These are phyloP conservation scores for Halocynthia roretzi DNA, from an alignment of 23 tunicate genomes.

Conservation along the genomic window DNA sequence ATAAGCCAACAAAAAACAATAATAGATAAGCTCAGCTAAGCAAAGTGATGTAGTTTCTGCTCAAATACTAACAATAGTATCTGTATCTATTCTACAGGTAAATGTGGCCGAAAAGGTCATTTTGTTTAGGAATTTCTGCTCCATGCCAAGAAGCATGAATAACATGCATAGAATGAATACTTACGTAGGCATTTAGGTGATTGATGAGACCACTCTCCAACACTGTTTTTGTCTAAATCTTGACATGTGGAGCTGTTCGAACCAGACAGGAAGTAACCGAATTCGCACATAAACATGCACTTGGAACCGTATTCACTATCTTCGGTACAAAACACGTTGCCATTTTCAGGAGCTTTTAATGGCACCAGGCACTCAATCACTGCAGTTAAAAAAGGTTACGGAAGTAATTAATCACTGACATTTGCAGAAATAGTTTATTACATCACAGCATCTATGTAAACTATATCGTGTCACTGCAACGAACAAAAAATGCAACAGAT, in stretches of 20 bases:
- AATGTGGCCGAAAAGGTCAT: too few relatives aligned
- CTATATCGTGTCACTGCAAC: too few relatives aligned
- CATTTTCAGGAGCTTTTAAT: conserved; percentile 8
- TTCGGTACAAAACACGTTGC: conserved; percentile 20
- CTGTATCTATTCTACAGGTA: too few relatives aligned
- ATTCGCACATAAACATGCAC: conserved; percentile 25
- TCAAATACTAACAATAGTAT: too few relatives aligned
- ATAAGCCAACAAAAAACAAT: too few relatives aligned
- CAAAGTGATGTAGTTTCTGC: too few relatives aligned
- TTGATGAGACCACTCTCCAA: conserved; percentile 32
- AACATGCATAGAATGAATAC: too few relatives aligned
- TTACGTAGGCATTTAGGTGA: conserved; percentile 38
- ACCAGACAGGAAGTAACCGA: conserved; percentile 31
- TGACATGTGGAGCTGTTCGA: not conserved
- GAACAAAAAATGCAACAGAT: too few relatives aligned
- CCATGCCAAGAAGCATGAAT: not conserved
- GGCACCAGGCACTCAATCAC: conserved; percentile 34
- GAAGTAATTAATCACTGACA: conserved; percentile 7
- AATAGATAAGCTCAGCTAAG: too few relatives aligned
- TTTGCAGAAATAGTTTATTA: too few relatives aligned
- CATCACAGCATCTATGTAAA: too few relatives aligned
- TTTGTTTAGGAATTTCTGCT: too few relatives aligned
- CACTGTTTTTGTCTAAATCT: conserved; percentile 27
- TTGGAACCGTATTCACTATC: conserved; percentile 24
- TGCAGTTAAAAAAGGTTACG: conserved; percentile 7